Evolutionary conservation across 2,888 invertebrate genomes (phyloP).

Genomic region (Siphonodentalium dalli): DNA sequence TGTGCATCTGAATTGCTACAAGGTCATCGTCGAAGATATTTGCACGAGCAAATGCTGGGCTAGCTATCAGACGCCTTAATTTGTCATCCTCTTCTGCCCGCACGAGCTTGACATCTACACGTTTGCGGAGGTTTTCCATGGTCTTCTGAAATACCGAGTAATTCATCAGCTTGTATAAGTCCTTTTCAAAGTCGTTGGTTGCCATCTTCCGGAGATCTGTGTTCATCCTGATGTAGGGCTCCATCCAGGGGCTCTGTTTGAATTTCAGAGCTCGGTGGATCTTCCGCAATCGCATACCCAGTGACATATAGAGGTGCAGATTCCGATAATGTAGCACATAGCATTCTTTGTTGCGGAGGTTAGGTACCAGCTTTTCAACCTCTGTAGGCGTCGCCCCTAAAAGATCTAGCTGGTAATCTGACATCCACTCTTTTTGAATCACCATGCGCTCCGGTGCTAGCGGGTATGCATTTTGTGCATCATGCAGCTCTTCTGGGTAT

Average conservation of each 20-base stretch:
- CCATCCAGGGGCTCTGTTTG: conserved; percentile 47
- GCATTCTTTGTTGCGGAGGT: conserved; percentile 25
- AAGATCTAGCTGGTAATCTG: conserved; percentile 1
- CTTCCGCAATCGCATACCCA: conserved; percentile 38
- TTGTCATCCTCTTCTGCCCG: too few species aligned
- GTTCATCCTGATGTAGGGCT: conserved; percentile 51
- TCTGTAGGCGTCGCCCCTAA: background rate
- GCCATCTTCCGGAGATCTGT: conserved; percentile 37
- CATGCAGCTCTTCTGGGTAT: conserved; percentile 61
- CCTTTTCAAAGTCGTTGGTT: conserved; percentile 55
- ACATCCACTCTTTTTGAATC: conserved; percentile 18
- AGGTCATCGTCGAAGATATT: conserved; percentile 54
- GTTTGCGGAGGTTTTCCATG: conserved; percentile 65
- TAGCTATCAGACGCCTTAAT: too few species aligned
- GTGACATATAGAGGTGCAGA: conserved; percentile 43
- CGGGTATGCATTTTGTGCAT: conserved; percentile 53
- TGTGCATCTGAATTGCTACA: conserved; percentile 43
- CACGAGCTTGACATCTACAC: conserved; percentile 38
- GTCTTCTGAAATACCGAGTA: conserved; percentile 61
- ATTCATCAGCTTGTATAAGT: conserved; percentile 44
- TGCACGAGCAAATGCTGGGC: conserved; percentile 10
- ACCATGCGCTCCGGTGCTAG: conserved; percentile 36
- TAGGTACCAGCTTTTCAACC: conserved; percentile 31
- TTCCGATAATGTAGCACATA: conserved; percentile 57
- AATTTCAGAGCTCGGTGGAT: conserved; percentile 54